Evolutionary conservation across 1,140 invertebrate species (phyloP).

Genomic region (Drosophila lacteicornis): DNA sequence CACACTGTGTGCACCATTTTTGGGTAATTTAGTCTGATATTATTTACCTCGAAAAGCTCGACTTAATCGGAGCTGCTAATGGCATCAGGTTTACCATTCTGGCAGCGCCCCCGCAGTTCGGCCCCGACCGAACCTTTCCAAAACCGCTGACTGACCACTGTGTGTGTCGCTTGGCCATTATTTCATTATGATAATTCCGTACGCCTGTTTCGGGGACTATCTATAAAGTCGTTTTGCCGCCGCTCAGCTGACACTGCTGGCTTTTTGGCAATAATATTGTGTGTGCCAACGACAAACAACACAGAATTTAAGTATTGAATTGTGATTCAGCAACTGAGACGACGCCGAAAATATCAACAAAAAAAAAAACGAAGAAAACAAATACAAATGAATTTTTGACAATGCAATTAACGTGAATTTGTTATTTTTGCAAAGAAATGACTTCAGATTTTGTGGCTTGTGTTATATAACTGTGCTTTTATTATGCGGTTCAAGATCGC

Average conservation of each 20-base stretch:
- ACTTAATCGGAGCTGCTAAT: slow-evolving; percentile 21
- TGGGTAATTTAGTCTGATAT: slow-evolving; percentile 17
- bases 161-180: slow-evolving; percentile 40
- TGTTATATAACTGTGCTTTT: slow-evolving; percentile 24
- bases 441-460: slow-evolving; percentile 38
- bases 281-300: slow-evolving; percentile 10
- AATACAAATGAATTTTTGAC: slow-evolving; percentile 34
- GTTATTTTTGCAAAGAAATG: slow-evolving; percentile 51
- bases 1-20: neutral
- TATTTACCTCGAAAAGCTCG: slow-evolving; percentile 5
- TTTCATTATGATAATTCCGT: slow-evolving; percentile 63
- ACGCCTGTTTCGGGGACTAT: slow-evolving; percentile 24
- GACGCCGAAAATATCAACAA: neutral
- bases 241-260: slow-evolving; percentile 62
- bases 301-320: slow-evolving; percentile 40
- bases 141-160: slow-evolving; percentile 32
- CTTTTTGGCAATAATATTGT: slow-evolving; percentile 32
- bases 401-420: slow-evolving; percentile 73
- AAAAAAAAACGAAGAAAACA: slow-evolving; percentile 2
- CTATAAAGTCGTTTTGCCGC: slow-evolving; percentile 55
- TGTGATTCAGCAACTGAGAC: slow-evolving; percentile 22
- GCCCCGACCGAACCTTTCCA: slow-evolving; percentile 39
- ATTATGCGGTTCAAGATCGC: slow-evolving; percentile 15
- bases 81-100: slow-evolving; percentile 11
- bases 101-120: slow-evolving; percentile 62